Conservation (phyloP, 2,113 vertebrate genomes). For the Rhynchopsitta pachyrhyncha region DNA sequence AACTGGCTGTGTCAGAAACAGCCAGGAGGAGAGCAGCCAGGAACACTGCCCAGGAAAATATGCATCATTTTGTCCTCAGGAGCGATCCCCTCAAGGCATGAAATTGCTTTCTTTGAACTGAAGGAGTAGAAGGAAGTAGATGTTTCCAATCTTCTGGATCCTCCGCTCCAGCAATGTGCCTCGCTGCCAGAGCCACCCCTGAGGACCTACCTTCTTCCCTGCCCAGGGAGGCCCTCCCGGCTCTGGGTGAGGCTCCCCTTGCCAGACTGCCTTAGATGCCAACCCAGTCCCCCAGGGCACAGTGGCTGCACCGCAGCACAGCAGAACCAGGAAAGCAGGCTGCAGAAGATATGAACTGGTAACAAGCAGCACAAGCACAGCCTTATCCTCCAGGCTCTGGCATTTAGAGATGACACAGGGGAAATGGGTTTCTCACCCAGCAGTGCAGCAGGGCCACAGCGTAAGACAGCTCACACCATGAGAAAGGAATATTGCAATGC, state of each 20-base stretch:
- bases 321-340: not conserved
- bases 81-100: not conserved
- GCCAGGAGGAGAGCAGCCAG: not conserved
- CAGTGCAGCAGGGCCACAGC: not conserved
- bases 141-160: rapidly evolving
- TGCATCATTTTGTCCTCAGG: not conserved
- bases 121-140: not conserved
- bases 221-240: not conserved
- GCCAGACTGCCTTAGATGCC: rapidly evolving
- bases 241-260: not conserved
- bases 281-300: not conserved
- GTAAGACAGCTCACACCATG: not conserved
- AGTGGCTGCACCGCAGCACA: not conserved
- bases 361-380: not conserved
- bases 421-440: rapidly evolving
- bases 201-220: not conserved
- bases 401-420: rapidly evolving
- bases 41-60: rapidly evolving
- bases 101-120: not conserved
- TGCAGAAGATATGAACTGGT: rapidly evolving
- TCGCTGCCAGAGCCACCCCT: rapidly evolving
- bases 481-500: not conserved
- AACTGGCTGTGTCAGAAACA: not conserved
- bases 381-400: not conserved
- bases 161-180: not conserved